A percentile compares a stretch with the other conserved stretches of the same genome.
These are phyloP conservation scores for Pseudomyrmex sp. DNA, from an alignment of 1,140 invertebrate genomes.

Conservation along the genomic window DNA sequence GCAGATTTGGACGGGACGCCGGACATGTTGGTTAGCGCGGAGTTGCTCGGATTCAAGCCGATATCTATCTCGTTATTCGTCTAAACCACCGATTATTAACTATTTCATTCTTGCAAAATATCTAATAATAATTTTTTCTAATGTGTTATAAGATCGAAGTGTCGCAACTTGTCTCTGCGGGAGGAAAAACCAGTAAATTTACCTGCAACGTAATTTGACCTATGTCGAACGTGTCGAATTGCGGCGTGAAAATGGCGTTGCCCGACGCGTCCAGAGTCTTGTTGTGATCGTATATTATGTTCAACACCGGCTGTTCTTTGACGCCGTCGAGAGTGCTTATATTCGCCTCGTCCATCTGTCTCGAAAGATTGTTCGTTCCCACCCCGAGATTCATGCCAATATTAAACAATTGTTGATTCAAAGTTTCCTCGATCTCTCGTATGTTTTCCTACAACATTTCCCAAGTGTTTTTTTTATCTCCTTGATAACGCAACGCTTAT, in stretches of 20 bases:
- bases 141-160: background rate
- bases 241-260: conserved; percentile 72
- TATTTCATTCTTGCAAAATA: conserved; percentile 6
- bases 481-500: conserved; percentile 15
- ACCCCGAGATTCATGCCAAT: conserved; percentile 77
- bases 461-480: background rate
- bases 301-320: conserved; percentile 74
- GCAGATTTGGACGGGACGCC: conserved; percentile 80
- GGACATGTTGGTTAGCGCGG: conserved; percentile 72
- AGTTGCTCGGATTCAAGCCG: conserved; percentile 73
- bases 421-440: conserved; percentile 82
- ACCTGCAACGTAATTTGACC: conserved; percentile 79
- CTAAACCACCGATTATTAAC: conserved; percentile 57
- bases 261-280: conserved; percentile 71
- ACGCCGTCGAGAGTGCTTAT: conserved; percentile 50
- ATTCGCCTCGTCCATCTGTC: conserved; percentile 64
- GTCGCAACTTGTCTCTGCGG: background rate
- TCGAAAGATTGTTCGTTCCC: conserved; percentile 62
- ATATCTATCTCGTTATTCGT: conserved; percentile 76
- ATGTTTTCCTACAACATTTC: conserved; percentile 80
- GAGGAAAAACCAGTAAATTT: conserved; percentile 1
- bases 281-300: conserved; percentile 79
- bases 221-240: conserved; percentile 80
- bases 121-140: background rate
- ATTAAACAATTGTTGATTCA: conserved; percentile 83